Conservation (phyloP, 2,113 vertebrate genomes). For the Pelvicachromis taeniatus region DNA sequence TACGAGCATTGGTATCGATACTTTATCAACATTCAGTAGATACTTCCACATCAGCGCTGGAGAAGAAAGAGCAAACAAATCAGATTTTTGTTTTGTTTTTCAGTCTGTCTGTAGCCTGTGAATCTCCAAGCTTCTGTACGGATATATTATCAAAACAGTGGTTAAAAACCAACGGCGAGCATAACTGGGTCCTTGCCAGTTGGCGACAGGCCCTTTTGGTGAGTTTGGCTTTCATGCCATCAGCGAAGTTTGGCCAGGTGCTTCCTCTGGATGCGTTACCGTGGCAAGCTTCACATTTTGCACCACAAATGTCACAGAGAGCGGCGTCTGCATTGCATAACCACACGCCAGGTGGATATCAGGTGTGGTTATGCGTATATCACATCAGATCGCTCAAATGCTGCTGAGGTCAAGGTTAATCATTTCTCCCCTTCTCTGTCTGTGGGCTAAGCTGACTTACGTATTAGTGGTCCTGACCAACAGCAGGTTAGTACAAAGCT, state of each 20-base stretch:
- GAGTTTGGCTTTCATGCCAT: neutral
- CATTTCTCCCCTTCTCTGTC: neutral
- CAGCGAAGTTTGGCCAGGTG: neutral
- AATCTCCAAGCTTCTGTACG: neutral
- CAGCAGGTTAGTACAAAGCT: neutral
- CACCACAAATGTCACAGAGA: neutral
- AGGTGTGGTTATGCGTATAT: neutral
- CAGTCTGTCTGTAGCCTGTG: neutral
- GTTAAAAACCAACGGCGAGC: neutral
- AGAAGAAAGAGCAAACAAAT: neutral
- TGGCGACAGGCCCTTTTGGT: neutral
- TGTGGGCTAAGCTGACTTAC: neutral
- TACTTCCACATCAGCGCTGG: no score
- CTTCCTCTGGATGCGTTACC: neutral
- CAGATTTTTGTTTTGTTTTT: fast-evolving
- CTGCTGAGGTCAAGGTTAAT: neutral
- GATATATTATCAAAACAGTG: fast-evolving
- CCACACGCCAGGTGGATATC: neutral
- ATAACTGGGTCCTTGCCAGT: neutral
- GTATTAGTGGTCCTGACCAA: neutral
- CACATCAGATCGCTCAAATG: fast-evolving
- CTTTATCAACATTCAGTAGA: neutral
- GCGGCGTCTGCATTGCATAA: neutral
- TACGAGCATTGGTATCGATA: fast-evolving
- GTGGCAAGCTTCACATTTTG: neutral